phyloP scores from a whole-genome alignment of 2,888 invertebrate species.

The Steinernema hermaphroditum region DNA sequence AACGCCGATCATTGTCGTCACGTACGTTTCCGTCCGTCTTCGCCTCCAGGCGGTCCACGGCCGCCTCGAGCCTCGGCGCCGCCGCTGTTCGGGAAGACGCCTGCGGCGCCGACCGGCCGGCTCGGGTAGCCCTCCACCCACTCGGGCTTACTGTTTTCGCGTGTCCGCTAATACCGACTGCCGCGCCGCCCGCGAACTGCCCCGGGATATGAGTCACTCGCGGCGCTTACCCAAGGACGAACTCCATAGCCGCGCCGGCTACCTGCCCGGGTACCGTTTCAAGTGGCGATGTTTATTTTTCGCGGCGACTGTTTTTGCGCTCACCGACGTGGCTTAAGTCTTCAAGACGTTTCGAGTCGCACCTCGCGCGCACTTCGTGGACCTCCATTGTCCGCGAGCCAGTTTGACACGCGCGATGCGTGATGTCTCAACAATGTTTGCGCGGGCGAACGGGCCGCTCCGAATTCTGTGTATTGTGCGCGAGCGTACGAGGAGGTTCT shows the following conservation, averaged over 20 bases:
- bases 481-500: constrained; percentile 19
- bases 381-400: constrained; percentile 27
- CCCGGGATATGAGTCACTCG: constrained; percentile 7
- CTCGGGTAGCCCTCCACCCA: not conserved
- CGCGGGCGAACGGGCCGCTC: constrained; percentile 3
- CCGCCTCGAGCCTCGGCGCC: not conserved
- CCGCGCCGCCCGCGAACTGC: constrained; percentile 1
- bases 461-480: constrained; percentile 24
- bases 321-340: constrained; percentile 24
- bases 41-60: constrained; percentile 25
- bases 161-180: constrained; percentile 25
- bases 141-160: constrained; percentile 31
- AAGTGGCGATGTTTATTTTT: constrained; percentile 29
- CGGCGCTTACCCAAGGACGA: not conserved
- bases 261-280: constrained; percentile 15
- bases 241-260: not conserved
- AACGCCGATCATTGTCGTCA: constrained; percentile 31
- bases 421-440: constrained; percentile 14
- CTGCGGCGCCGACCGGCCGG: not conserved
- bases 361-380: constrained; percentile 26
- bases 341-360: constrained; percentile 26
- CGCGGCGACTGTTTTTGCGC: constrained; percentile 28
- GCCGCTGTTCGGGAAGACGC: constrained; percentile 12
- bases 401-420: constrained; percentile 30
- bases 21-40: constrained; percentile 17